Conservation (phyloP, 2,888 invertebrate species). For the Microctonus aethiopoides region DNA sequence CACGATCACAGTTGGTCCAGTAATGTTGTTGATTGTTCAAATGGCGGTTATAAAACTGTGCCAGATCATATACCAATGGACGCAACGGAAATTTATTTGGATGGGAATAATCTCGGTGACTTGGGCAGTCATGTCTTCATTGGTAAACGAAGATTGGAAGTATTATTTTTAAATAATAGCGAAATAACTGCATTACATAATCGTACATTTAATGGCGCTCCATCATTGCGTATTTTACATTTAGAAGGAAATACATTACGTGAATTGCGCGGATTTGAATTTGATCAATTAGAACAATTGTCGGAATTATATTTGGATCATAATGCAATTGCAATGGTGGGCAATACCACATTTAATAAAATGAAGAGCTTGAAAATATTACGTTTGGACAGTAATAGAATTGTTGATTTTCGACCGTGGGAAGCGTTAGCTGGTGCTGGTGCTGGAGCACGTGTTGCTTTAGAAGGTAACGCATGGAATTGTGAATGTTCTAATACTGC, state of each 20-base stretch:
- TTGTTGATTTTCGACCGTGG: conserved; percentile 82
- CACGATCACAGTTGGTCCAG: conserved; percentile 88
- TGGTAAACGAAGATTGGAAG: conserved; percentile 84
- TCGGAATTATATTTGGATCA: conserved; percentile 82
- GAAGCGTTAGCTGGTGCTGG: conserved; percentile 70
- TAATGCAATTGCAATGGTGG: conserved; percentile 79
- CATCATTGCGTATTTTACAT: conserved; percentile 78
- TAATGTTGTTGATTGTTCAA: conserved; percentile 87
- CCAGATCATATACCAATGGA: conserved; percentile 89
- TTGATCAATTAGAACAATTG: conserved; percentile 79
- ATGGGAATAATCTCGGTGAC: conserved; percentile 83
- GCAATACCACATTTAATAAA: conserved; percentile 81
- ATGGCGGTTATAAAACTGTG: conserved; percentile 78
- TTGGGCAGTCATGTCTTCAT: conserved; percentile 88
- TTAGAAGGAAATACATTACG: conserved; percentile 81
- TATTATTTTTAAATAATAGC: conserved; percentile 82
- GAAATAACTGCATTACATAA: conserved; percentile 82
- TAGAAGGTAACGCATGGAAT: conserved; percentile 85
- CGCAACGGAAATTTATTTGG: conserved; percentile 87
- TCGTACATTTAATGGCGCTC: conserved; percentile 84
- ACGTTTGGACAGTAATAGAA: conserved; percentile 81
- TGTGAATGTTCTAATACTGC: conserved; percentile 82
- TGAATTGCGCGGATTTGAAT: conserved; percentile 80
- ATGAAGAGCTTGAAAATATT: conserved; percentile 79
- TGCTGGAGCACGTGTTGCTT: conserved; percentile 74